Base-by-base conservation (phyloP, 2,113 vertebrate genomes). In the Tamias sibiricus region DNA sequence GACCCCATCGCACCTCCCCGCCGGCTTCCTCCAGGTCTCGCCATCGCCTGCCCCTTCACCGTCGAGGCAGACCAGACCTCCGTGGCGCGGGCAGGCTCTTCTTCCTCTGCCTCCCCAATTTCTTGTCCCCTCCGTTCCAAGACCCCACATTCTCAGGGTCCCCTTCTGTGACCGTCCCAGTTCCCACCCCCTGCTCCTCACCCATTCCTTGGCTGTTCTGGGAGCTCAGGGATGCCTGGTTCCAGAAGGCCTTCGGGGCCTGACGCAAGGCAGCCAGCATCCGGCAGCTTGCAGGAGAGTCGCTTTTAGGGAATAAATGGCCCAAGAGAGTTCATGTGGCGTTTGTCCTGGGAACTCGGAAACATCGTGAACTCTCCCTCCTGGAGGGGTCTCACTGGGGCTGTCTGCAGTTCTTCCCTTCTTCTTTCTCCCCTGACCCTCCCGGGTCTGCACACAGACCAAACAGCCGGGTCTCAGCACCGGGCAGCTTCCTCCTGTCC, bases 231-330 rank as follows among this genome's bases (percentile, higher is more conserved):
- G 81, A 71, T 0, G 1, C 37, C 72, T 80, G 52, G 30, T 30
- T 68, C 87, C 68, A 12, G 83, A 57, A 72, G 92, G 64, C 20
- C 24, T 26, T 9, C 52, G 0, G 0, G 96, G 81, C 74, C 81
- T 17, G 52, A 84, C 0, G 1, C 37, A 16, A 0, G 62, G 64
- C 49, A 35, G 90, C 74, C 28, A 40, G 17, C 1, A 6, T n/a
- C 90, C 87, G 13, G 0, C 37, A 2, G 40, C 84, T 42, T 8
- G 30, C 69, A 9, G n/a, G 74, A 19, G 32, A 32, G n/a, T 49
- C 4, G 0, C 74, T 81, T 77, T 83, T 82, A 91, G 74, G 75
- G 97, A 98, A 89, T 79, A 90, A 97, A 95, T 89, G 9, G 71
- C 74, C 90, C 75, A 11, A 28, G 68, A 92, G 68, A n/a, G 8